Conservation (phyloP, 2,888 invertebrate species). For the Cheilosia soror region DNA sequence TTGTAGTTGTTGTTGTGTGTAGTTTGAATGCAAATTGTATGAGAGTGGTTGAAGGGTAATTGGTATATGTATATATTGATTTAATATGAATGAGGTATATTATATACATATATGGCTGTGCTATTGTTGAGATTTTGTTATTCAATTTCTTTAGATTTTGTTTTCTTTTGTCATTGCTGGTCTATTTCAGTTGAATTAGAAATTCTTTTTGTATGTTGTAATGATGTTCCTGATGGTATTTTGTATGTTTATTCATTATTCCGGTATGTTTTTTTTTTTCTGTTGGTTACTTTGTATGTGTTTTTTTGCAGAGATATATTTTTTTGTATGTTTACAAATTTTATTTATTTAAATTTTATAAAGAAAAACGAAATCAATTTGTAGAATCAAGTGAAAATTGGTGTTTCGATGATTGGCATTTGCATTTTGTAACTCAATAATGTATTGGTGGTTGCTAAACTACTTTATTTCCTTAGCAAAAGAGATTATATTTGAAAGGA, state of each 20-base stretch:
- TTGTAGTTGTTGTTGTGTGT: constrained; percentile 83
- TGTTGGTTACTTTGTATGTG: constrained; percentile 71
- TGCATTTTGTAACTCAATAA: no score
- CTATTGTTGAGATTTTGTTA: constrained; percentile 70
- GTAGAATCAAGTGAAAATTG: neutral
- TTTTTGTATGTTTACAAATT: constrained; percentile 5
- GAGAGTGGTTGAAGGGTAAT: constrained; percentile 52
- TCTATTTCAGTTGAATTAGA: constrained; percentile 64
- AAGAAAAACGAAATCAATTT: neutral
- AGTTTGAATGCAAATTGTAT: constrained; percentile 58
- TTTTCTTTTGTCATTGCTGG: constrained; percentile 62
- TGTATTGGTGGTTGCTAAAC: no score
- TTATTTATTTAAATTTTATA: constrained; percentile 6
- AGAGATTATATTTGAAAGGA: no score
- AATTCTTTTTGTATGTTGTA: constrained; percentile 56
- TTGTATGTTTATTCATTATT: constrained; percentile 77
- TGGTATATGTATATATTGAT: constrained; percentile 71
- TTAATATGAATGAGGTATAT: constrained; percentile 67
- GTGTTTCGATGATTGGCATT: neutral
- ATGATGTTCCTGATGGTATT: constrained; percentile 58
- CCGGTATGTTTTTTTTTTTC: constrained; percentile 64
- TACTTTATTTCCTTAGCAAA: no score
- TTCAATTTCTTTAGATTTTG: constrained; percentile 41
- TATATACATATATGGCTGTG: constrained; percentile 70
- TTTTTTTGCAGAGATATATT: constrained; percentile 66